Conservation (phyloP, 1,140 invertebrate species). For the Habropoda laboriosa region DNA sequence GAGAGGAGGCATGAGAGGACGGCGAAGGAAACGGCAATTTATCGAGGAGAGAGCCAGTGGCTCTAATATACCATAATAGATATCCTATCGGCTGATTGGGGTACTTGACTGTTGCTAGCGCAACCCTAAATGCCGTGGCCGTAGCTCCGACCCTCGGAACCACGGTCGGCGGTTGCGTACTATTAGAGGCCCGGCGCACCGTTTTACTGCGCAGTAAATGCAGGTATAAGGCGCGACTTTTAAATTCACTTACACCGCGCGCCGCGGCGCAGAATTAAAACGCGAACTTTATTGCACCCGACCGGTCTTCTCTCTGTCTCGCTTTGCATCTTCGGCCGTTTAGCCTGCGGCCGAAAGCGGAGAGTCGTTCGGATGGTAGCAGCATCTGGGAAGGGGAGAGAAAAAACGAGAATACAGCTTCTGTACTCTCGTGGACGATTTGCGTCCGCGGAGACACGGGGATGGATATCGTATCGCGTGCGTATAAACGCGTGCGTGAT, state of each 20-base stretch:
- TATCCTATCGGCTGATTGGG: constrained; percentile 62
- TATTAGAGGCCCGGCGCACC: constrained; percentile 59
- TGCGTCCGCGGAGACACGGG: neutral
- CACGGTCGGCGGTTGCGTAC: constrained; percentile 52
- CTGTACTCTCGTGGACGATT: constrained; percentile 19
- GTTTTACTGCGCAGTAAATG: constrained; percentile 69
- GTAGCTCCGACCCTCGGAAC: constrained; percentile 18
- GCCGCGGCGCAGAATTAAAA: constrained; percentile 62
- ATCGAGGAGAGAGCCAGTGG: constrained; percentile 47
- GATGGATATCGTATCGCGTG: neutral
- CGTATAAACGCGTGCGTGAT: neutral
- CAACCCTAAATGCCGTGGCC: constrained; percentile 56
- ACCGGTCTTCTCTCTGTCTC: constrained; percentile 59
- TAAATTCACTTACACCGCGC: constrained; percentile 68
- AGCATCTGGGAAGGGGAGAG: neutral
- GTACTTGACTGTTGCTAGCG: constrained; percentile 55
- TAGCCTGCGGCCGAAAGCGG: constrained; percentile 18
- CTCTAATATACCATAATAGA: constrained; percentile 68
- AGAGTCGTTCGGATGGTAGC: constrained; percentile 4
- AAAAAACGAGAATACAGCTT: constrained; percentile 26
- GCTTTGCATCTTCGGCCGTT: constrained; percentile 13
- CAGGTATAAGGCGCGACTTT: constrained; percentile 67
- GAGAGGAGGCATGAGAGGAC: constrained; percentile 4
- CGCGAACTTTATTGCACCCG: constrained; percentile 63
- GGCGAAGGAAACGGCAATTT: constrained; percentile 55